Percentiles rank a stretch among this genome's conserved stretches.
Conservation (phyloP, 2,113 vertebrate species). For the Noctilio leporinus region DNA sequence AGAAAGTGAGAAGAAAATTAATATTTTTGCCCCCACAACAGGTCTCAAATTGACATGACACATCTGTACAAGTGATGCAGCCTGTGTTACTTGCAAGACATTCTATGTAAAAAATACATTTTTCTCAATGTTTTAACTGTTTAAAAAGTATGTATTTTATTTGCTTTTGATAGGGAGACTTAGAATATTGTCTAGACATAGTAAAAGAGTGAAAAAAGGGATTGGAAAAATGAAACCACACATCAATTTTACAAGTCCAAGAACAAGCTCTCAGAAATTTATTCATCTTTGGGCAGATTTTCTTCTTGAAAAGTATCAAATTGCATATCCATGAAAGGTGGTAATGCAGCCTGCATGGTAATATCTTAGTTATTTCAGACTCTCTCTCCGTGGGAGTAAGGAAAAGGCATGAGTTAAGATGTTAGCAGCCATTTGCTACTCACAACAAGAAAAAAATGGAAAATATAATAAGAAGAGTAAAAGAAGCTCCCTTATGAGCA, state of each 20-base stretch:
- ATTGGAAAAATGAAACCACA: not conserved
- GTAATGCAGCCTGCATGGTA: not conserved
- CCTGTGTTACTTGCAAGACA: not conserved
- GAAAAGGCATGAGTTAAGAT: not conserved
- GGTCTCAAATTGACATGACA: not conserved
- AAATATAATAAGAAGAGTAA: not conserved
- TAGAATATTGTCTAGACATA: not conserved
- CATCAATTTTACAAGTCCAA: not conserved
- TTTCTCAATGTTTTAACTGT: not conserved
- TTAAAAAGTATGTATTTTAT: not conserved
- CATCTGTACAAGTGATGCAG: not conserved
- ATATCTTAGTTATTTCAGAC: not conserved
- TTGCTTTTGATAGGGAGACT: not conserved
- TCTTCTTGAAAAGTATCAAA: not conserved
- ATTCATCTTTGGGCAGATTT: not conserved
- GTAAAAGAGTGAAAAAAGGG: not conserved
- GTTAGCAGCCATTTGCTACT: not conserved
- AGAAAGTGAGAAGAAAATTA: not conserved
- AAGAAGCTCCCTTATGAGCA: not conserved
- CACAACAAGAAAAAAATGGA: not conserved
- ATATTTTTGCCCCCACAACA: not conserved
- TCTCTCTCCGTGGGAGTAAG: not conserved
- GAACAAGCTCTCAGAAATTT: not conserved
- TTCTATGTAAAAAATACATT: not conserved
- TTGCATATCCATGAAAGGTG: not conserved